A percentile compares a stretch with the other conserved stretches of the same genome.
These are phyloP conservation scores for Metalampra italica DNA, from an alignment of 2,888 invertebrate genomes.

Conservation along the genomic window DNA sequence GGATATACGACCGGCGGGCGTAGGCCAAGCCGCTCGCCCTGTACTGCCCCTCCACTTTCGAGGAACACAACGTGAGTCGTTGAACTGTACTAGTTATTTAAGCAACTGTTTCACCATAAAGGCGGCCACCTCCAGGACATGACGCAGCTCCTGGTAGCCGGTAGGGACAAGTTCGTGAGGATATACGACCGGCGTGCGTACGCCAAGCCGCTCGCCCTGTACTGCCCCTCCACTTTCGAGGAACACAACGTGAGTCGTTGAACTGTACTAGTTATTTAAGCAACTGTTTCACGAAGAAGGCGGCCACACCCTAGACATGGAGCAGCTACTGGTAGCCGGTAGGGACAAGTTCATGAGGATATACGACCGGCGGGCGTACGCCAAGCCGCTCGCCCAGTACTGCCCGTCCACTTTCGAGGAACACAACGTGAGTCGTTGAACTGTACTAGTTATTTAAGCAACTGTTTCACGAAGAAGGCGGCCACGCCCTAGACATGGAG, in stretches of 20 bases:
- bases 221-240: conserved; percentile 74
- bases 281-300: too few relatives aligned
- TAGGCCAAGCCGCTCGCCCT: conserved; percentile 69
- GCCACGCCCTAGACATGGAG: conserved; percentile 86
- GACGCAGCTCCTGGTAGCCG: conserved; percentile 89
- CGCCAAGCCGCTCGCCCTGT: conserved; percentile 72
- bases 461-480: too few relatives aligned
- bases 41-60: conserved; percentile 77
- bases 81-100: too few relatives aligned
- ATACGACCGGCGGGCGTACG: conserved; percentile 83
- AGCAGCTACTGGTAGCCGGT: conserved; percentile 91
- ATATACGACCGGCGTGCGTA: conserved; percentile 85
- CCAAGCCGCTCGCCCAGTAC: conserved; percentile 76
- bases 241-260: too few relatives aligned
- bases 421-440: too few relatives aligned
- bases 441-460: too few relatives aligned
- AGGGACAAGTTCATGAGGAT: conserved; percentile 87
- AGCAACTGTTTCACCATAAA: too few relatives aligned
- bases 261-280: too few relatives aligned
- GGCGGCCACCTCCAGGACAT: conserved; percentile 88
- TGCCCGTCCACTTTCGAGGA: conserved; percentile 68
- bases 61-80: not conserved
- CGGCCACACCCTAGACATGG: conserved; percentile 86
- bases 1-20: conserved; percentile 86
- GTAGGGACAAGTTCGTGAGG: conserved; percentile 87